Evolutionary conservation across 2,113 vertebrate genomes (phyloP), one percentile per base, ranked within the genome.

Genomic region (Cyanistes caeruleus): DNA sequence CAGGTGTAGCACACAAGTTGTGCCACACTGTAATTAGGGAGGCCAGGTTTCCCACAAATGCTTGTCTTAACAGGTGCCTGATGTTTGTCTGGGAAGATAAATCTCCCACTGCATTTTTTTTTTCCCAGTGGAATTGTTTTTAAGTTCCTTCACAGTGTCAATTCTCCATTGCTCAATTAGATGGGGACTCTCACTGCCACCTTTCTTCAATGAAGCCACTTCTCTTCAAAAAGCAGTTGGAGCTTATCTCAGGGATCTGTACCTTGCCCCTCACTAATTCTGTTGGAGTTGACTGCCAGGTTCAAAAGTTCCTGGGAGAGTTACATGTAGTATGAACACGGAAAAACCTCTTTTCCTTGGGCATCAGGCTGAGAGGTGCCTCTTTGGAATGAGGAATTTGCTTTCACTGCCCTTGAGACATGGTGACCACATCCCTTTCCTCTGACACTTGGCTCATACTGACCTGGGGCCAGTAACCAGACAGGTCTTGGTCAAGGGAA

Each of bases 241-340:
- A 78, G 31, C 27, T 96, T 94, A 89, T 92, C 89, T 72, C 52
- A 49, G 80, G 28, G 12, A 74, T 84, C 65, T 2, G 60, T 56
- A 92, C 86, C 80, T 95, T 96, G 84, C 28, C 73, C 68, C 56
- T 13, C 1, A 28, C 13, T 44, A 23, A n/a, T 78, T 44, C 83
- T 15, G 5, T 44, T 89, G 80, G 64, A 89, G 64, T 33, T 93
- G 67, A 58, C 48, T 1, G 22, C 33, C 44, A 35, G 56, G 89
- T 95, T 92, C 91, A 90, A 75, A 89, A 95, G 85, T 68, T 93
- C 60, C 70, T 75, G 60, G 60, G n/a, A 90, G 73, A 81, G 39
- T 21, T 49, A 15, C 2, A 2, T 5, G 11, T 27, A 5, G 9
- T 35, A 23, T 70, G 85, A 65, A 18, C 33, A 3, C 8, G 30